A percentile compares a stretch with the other conserved stretches of the same genome.
phyloP scores from a whole-genome alignment of 2,113 vertebrate species.

The Papio anubis region DNA sequence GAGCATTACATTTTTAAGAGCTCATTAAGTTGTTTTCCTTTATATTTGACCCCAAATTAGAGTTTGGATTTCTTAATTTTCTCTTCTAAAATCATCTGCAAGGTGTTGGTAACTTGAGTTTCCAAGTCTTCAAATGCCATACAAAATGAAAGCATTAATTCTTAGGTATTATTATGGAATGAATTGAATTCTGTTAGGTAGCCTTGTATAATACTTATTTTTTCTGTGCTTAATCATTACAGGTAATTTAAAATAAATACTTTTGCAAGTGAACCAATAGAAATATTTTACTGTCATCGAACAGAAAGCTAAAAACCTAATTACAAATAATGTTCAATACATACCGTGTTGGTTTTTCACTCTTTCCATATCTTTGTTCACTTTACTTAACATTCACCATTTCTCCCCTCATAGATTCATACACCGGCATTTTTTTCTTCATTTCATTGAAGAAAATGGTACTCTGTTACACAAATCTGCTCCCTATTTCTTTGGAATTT shows the following conservation, averaged over 20 bases:
- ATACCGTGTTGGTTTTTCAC: not conserved
- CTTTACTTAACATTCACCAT: conserved; percentile 18
- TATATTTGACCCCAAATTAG: conserved; percentile 83
- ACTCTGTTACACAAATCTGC: conserved; percentile 65
- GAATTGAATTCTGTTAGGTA: conserved; percentile 80
- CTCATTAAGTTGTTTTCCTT: conserved; percentile 80
- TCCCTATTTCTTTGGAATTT: conserved; percentile 53
- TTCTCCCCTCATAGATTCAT: not conserved
- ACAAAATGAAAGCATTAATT: conserved; percentile 81
- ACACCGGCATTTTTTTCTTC: not conserved
- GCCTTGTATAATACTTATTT: conserved; percentile 47
- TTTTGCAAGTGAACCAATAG: conserved; percentile 61
- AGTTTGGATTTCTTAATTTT: conserved; percentile 79
- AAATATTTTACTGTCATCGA: conserved; percentile 65
- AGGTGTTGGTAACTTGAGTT: conserved; percentile 76
- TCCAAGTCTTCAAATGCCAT: conserved; percentile 55
- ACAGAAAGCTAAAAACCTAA: conserved; percentile 40
- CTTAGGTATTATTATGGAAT: conserved; percentile 78
- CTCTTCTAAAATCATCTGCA: conserved; percentile 78
- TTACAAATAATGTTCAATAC: not conserved
- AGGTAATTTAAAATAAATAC: conserved; percentile 79
- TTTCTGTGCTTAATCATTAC: conserved; percentile 68
- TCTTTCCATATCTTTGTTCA: conserved; percentile 7
- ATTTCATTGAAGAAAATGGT: conserved; percentile 43
- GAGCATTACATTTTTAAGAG: conserved; percentile 72